Evolutionary conservation across 2,888 invertebrate genomes (phyloP), one percentile per base, ranked within the genome.

Genomic region (Pilophorus perplexus): DNA sequence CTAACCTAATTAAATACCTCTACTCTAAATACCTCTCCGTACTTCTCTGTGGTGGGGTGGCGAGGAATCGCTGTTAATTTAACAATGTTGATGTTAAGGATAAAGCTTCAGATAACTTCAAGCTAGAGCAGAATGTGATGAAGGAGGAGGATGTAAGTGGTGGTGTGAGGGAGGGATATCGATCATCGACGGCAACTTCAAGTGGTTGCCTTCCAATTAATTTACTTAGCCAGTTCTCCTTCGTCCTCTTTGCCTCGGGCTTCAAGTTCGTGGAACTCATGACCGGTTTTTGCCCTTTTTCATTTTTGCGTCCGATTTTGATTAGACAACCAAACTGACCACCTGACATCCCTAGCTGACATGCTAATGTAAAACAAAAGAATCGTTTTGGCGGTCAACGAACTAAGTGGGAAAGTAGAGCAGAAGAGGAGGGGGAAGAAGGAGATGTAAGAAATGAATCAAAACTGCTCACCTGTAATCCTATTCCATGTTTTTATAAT

Each of bases 201-300:
- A 59, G 59, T 42, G 59, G 59, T 59, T 59, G 40, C 42, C 59
- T 59, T 59, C 59, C 59, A 59, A 59, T 59, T 59, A 59, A 59
- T 59, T 59, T 59, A 59, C 59, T 59, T 59, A 59, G 59, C 59
- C 44, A 42, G 59, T 59, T 59, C 33, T 22, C 33, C 59, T 25
- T 59, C 23, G 23, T 33, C 59, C 18, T 59, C 59, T 20, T 23
- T 44, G 16, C 40, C 59, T 25, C 10, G 20, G 38, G 33, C 18
- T 8, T 12, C 37, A 22, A 20, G 55, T 55, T 55, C 55, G 38
- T 38, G 37, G 55, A 33, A 37, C 55, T 37, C 38, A 46, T 46
- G 46, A 46, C 46, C 46, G 46, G 46, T 46, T 46, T 46, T 46
- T 46, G 23, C 25, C 25, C 46, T 14, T 46, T n/a, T n/a, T 22